phyloP scores from a whole-genome alignment of 2,888 invertebrate genomes.

The Helicoverpa assulta region DNA sequence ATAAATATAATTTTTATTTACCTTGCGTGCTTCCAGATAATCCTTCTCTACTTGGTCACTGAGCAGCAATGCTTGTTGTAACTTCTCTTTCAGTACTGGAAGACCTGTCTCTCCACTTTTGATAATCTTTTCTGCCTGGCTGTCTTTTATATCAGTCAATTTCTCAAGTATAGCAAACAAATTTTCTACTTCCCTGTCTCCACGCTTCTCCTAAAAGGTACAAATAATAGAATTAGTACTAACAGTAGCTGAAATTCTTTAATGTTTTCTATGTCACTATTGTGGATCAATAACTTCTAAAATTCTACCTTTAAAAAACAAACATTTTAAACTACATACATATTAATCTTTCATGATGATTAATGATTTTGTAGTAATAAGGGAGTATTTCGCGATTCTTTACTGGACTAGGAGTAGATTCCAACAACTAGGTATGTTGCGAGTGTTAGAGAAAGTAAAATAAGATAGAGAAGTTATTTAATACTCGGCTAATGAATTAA shows the following conservation, averaged over 20 bases:
- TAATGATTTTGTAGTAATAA: no score
- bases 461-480: no score
- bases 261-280: no score
- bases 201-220: conserved; percentile 92
- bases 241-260: no score
- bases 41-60: conserved; percentile 91
- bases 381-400: no score
- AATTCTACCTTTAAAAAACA: no score
- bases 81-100: conserved; percentile 91
- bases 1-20: conserved; percentile 64
- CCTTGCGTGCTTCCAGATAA: conserved; percentile 90
- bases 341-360: no score
- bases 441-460: no score
- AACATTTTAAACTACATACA: no score
- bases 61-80: conserved; percentile 91
- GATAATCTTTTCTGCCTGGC: conserved; percentile 92
- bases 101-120: conserved; percentile 91
- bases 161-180: conserved; percentile 94
- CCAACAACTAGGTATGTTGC: no score
- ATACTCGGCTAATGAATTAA: neutral
- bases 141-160: conserved; percentile 94
- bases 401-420: no score
- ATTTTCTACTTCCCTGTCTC: conserved; percentile 94
- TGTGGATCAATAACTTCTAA: no score
- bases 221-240: neutral